phyloP scores from a whole-genome alignment of 2,888 invertebrate species.

The Myopa tessellatipennis region DNA sequence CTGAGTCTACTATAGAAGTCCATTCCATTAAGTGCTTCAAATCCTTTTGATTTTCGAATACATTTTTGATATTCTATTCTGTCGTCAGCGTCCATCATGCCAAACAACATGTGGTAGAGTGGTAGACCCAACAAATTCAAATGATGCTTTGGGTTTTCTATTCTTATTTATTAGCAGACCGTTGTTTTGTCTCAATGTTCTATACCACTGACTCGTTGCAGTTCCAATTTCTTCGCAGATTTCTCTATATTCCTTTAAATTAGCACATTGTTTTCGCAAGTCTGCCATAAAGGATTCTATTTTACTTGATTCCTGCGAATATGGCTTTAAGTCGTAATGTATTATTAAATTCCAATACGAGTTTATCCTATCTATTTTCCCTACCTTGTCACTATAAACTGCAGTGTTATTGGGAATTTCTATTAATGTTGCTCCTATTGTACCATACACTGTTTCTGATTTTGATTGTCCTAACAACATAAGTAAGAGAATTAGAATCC shows the following conservation, averaged over 20 bases:
- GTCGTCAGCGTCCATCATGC: constrained; percentile 16
- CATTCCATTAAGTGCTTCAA: neutral
- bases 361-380: too few relatives aligned
- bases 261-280: constrained; percentile 22
- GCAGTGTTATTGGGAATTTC: too few relatives aligned
- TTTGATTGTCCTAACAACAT: too few relatives aligned
- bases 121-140: constrained; percentile 21
- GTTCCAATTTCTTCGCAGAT: neutral
- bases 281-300: too few relatives aligned
- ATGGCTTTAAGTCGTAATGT: too few relatives aligned
- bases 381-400: too few relatives aligned
- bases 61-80: constrained; percentile 3
- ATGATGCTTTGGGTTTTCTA: constrained; percentile 20
- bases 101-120: constrained; percentile 14
- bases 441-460: too few relatives aligned
- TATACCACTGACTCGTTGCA: neutral
- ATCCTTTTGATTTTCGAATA: constrained; percentile 24
- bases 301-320: too few relatives aligned
- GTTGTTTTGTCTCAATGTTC: neutral
- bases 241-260: constrained; percentile 18
- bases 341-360: too few relatives aligned
- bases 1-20: constrained; percentile 13
- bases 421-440: neutral
- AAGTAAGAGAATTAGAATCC: too few relatives aligned
- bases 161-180: constrained; percentile 10